Conservation (phyloP, 2,797 vertebrate species). For the Characodon lateralis region DNA sequence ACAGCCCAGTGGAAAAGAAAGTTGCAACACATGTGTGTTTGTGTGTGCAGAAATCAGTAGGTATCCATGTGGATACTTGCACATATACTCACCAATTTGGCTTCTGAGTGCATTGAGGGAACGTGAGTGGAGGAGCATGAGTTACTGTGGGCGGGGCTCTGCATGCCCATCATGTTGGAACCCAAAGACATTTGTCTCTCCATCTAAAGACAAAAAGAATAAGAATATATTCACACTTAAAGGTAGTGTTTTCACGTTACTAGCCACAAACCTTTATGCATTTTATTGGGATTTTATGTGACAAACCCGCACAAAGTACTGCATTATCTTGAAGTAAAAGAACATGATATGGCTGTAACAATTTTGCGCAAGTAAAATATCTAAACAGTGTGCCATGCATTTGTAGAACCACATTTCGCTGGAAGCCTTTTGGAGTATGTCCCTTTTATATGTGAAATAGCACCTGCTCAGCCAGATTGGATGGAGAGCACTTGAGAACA, state of each 20-base stretch:
- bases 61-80: conserved; percentile 49
- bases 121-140: conserved; percentile 95
- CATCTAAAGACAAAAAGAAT: conserved; percentile 85
- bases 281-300: not conserved
- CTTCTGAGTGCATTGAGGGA: conserved; percentile 97
- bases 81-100: conserved; percentile 93
- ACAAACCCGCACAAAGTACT: not conserved
- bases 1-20: conserved; percentile 81
- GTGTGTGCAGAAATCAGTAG: conserved; percentile 42
- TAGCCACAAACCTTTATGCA: not conserved
- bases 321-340: not conserved
- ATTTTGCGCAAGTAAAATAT: not conserved
- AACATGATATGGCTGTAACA: not conserved
- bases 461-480: too few relatives aligned
- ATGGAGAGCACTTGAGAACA: too few relatives aligned
- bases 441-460: too few relatives aligned
- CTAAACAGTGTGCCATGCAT: not conserved
- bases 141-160: conserved; percentile 91
- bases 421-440: too few relatives aligned
- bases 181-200: conserved; percentile 99
- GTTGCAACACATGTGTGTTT: conserved; percentile 73
- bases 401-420: too few relatives aligned
- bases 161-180: conserved; percentile 98
- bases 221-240: conserved; percentile 18
- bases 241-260: not conserved